Evolutionary conservation across 1,140 invertebrate species (phyloP).

Genomic region (Drosophila punjabiensis): DNA sequence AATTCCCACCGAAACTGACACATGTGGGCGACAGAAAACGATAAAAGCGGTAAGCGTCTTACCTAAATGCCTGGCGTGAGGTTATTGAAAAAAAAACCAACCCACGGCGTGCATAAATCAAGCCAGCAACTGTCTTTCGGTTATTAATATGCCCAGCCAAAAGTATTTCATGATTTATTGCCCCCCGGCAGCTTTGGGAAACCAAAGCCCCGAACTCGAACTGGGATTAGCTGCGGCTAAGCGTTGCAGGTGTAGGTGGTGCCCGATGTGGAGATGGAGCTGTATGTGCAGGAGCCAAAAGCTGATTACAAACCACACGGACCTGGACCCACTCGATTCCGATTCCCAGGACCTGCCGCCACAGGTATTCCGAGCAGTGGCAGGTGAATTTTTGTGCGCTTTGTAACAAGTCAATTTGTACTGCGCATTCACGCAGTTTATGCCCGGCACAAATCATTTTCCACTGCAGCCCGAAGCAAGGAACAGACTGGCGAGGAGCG

Average conservation of each 20-base stretch:
- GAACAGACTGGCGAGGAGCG: neutral
- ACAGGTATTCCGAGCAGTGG: constrained; percentile 8
- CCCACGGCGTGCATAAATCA: constrained; percentile 64
- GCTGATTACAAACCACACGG: constrained; percentile 50
- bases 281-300: constrained; percentile 35
- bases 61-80: constrained; percentile 27
- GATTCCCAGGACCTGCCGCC: neutral
- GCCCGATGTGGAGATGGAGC: neutral
- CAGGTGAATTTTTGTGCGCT: constrained; percentile 33
- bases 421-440: constrained; percentile 58
- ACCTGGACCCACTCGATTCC: neutral
- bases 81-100: constrained; percentile 62
- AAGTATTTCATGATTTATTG: constrained; percentile 75
- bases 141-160: constrained; percentile 73
- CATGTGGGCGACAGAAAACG: constrained; percentile 38
- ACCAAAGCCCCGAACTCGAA: constrained; percentile 33
- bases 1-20: constrained; percentile 35
- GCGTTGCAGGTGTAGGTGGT: constrained; percentile 13
- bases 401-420: constrained; percentile 72
- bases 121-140: constrained; percentile 65
- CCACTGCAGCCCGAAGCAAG: constrained; percentile 1
- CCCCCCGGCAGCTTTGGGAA: constrained; percentile 30
- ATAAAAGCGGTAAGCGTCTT: constrained; percentile 42
- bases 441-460: constrained; percentile 70
- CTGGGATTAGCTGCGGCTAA: constrained; percentile 53